Evolutionary conservation across 2,797 vertebrate species (phyloP).

Genomic region (Lates japonicus): DNA sequence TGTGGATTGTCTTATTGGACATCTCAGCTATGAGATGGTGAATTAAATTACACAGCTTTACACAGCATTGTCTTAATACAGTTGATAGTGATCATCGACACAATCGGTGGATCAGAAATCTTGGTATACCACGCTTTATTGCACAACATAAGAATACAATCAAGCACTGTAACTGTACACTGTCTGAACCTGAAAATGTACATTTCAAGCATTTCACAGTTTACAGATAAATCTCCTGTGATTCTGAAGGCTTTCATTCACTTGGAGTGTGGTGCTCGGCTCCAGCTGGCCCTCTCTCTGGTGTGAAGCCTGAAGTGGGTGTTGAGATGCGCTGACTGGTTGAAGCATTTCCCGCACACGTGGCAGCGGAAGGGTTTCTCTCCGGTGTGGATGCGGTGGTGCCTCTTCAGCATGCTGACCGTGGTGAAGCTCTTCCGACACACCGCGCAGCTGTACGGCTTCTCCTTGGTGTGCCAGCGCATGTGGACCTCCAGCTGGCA

Average conservation of each 20-base stretch:
- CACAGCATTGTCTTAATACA: not conserved
- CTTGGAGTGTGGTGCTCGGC: constrained; percentile 39
- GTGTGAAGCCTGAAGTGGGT: constrained; percentile 83
- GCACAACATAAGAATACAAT: constrained; percentile 58
- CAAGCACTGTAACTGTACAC: constrained; percentile 49
- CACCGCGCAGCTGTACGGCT: constrained; percentile 79
- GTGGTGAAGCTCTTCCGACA: constrained; percentile 84
- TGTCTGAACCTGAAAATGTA: constrained; percentile 5
- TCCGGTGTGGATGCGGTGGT: constrained; percentile 83
- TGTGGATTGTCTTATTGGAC: not conserved
- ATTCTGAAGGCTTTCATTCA: not conserved
- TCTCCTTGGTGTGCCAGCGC: constrained; percentile 86
- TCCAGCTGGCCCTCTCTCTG: constrained; percentile 68
- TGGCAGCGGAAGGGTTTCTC: constrained; percentile 83
- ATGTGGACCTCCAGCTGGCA: constrained; percentile 85
- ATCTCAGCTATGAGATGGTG: not conserved
- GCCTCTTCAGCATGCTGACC: constrained; percentile 81
- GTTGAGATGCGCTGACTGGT: constrained; percentile 83
- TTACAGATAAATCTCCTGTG: constrained; percentile 6
- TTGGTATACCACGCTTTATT: constrained; percentile 58
- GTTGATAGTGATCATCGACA: not conserved
- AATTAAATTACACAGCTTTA: not conserved
- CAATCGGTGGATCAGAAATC: not conserved
- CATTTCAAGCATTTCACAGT: constrained; percentile 3
- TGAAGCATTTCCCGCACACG: constrained; percentile 83